Base-by-base conservation (phyloP, 1,140 invertebrate genomes). In the Bombus soroeensis region DNA sequence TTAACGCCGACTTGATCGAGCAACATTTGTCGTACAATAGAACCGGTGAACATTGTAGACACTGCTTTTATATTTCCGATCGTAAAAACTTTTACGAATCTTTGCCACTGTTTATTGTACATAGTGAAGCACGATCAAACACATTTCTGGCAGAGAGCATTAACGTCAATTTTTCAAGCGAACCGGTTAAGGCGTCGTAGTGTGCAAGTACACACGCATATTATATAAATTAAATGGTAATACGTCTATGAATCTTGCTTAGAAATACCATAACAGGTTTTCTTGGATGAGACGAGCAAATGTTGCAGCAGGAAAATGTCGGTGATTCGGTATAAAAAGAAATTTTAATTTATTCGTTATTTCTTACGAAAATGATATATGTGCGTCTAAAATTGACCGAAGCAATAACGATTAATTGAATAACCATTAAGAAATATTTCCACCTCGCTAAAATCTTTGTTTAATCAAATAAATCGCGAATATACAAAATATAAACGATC, bases 31-130 rank as follows among this genome's bases (percentile, higher is more conserved):
- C 70, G 53, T 8, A 43, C 80, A 81, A 73, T 81, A 10, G 68
- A 72, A 41, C 53, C 68, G 37, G n/a, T 32, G 28, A 73, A 73
- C 28, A 12, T 70, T 70, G 53, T 9, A n/a, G 25, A 28, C 47
- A 18, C 12, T 9, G 13, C n/a, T 62, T 81, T 72, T 73, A 62
- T 62, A 57, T 34, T 43, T 34, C n/a, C 37, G 70, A 64, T n/a
- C 70, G 70, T 81, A 81, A 81, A 74, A 15, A 22, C n/a, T n/a
- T 62, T 81, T 59, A 34, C 47, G 47, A 81, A 43, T 32, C 32
- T 25, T 25, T 15, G 12, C 37, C n/a, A 13, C 13, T 13, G 39
- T 18, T 66, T 79, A 47, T 37, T 3, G 53, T 12, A 1, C 37
- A 34, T 57, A 41, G 22, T 22, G 28, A 5, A 62, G 34, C 15